phyloP scores from a whole-genome alignment of 2,797 vertebrate genomes.

The Oreochromis mossambicus region DNA sequence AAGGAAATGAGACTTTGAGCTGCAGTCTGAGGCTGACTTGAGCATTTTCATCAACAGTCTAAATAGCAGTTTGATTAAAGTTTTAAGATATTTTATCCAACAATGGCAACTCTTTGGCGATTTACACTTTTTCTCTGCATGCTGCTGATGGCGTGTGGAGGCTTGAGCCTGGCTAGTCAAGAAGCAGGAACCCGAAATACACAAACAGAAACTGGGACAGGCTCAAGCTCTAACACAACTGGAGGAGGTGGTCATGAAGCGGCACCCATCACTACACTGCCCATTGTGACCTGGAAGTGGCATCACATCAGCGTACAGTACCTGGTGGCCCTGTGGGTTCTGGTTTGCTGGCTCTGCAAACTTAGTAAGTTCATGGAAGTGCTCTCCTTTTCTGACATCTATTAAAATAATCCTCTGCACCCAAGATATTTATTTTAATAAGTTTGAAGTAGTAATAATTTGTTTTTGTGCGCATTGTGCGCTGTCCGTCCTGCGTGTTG shows the following conservation, averaged over 20 bases:
- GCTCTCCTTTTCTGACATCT: neutral
- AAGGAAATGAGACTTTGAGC: slow-evolving; percentile 1
- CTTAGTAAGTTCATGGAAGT: slow-evolving; percentile 78
- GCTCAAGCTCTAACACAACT: neutral
- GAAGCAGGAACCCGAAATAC: neutral
- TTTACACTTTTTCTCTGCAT: neutral
- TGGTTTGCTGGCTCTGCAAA: slow-evolving; percentile 93
- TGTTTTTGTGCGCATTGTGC: too few relatives aligned
- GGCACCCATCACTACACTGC: slow-evolving; percentile 60
- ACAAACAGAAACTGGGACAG: neutral
- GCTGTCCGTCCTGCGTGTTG: too few relatives aligned
- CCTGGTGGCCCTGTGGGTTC: slow-evolving; percentile 88
- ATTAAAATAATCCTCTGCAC: fast-evolving
- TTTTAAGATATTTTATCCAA: neutral
- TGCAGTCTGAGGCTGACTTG: neutral
- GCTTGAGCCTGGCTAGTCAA: neutral
- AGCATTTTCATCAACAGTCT: neutral
- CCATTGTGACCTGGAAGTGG: slow-evolving; percentile 90
- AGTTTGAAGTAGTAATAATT: neutral
- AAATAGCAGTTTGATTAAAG: neutral
- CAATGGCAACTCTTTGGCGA: slow-evolving; percentile 36
- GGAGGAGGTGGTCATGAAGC: neutral
- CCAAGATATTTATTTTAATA: fast-evolving
- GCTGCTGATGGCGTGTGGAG: slow-evolving; percentile 20
- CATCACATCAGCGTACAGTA: slow-evolving; percentile 84